A percentile compares a stretch with the other conserved stretches of the same genome.
These are phyloP conservation scores for Teleopsis dalmanni DNA, from an alignment of 1,140 invertebrate species.

Conservation along the genomic window DNA sequence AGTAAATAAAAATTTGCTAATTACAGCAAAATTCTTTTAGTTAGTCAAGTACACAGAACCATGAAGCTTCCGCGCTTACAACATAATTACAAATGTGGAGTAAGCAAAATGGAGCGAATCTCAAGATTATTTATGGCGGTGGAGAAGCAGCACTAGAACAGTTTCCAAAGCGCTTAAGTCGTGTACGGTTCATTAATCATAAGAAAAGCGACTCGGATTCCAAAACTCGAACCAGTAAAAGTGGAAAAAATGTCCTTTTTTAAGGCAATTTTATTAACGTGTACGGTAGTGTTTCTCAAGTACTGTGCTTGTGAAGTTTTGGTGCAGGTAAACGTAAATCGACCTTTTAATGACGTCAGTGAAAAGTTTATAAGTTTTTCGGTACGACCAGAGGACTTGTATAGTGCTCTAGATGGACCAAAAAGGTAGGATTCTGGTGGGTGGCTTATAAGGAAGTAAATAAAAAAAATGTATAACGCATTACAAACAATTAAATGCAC, in stretches of 20 bases:
- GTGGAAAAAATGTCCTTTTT: conserved; percentile 2
- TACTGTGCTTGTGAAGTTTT: conserved; percentile 18
- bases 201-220: too few species aligned
- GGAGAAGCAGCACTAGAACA: too few species aligned
- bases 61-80: too few species aligned
- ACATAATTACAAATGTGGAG: too few species aligned
- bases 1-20: too few species aligned
- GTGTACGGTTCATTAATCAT: too few species aligned
- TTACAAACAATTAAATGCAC: background rate
- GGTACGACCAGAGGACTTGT: conserved; percentile 33
- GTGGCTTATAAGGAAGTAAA: background rate
- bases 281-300: background rate
- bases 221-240: background rate
- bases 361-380: conserved; percentile 40
- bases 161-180: too few species aligned
- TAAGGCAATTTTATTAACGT: background rate
- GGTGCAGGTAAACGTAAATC: conserved; percentile 38
- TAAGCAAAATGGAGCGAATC: too few species aligned
- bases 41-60: too few species aligned
- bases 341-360: conserved; percentile 37
- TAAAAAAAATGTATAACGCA: background rate
- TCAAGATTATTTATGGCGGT: too few species aligned
- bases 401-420: conserved; percentile 31
- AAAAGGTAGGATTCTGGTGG: conserved; percentile 18
- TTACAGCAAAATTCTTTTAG: too few species aligned